Evolutionary conservation across 1,140 invertebrate species (phyloP).

Genomic region (Pararge aegeria): DNA sequence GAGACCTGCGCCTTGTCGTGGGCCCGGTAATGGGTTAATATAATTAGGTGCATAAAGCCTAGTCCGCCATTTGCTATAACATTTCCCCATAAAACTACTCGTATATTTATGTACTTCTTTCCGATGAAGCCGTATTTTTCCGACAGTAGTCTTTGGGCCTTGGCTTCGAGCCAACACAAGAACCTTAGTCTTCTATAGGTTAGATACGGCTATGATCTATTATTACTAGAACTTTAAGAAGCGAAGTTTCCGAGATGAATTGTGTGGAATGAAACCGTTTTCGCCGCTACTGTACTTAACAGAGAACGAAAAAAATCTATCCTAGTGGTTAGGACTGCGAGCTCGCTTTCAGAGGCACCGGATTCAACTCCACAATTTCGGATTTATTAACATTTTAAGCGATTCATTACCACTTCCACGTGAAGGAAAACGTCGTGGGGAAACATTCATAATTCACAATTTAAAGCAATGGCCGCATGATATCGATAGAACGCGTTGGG

Average conservation of each 20-base stretch:
- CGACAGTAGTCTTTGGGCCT: constrained; percentile 34
- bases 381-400: too few species aligned
- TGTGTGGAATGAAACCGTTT: background rate
- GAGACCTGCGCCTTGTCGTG: too few species aligned
- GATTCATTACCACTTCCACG: too few species aligned
- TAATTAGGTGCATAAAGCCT: constrained; percentile 15
- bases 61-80: constrained; percentile 8
- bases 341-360: too few species aligned
- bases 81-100: constrained; percentile 19
- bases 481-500: too few species aligned
- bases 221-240: constrained; percentile 25
- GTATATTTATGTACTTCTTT: constrained; percentile 32
- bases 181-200: constrained; percentile 44
- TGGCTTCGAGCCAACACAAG: constrained; percentile 42
- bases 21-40: too few species aligned
- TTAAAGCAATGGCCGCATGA: too few species aligned
- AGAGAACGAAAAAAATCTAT: background rate
- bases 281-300: background rate
- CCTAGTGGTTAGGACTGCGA: too few species aligned
- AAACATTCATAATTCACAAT: too few species aligned
- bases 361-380: too few species aligned
- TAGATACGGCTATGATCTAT: constrained; percentile 45
- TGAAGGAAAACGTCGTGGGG: too few species aligned
- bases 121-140: constrained; percentile 43
- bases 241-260: constrained; percentile 11